A percentile compares a stretch with the other conserved stretches of the same genome.
phyloP scores from a whole-genome alignment of 2,113 vertebrate species.

The Podarcis raffonei region DNA sequence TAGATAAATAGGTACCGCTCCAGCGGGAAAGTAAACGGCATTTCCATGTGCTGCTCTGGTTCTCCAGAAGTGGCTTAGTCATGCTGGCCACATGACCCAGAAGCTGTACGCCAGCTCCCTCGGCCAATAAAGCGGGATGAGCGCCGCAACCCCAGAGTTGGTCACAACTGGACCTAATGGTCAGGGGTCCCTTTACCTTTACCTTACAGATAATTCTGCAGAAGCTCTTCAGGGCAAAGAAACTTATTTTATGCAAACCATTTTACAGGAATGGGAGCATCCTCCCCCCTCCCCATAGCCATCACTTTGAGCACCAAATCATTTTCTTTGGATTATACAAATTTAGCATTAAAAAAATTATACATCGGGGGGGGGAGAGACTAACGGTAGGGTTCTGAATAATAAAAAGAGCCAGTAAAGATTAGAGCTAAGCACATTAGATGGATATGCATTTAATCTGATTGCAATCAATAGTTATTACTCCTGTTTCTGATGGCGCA shows the following conservation, averaged over 20 bases:
- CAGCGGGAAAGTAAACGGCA: too few relatives aligned
- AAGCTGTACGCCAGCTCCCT: too few relatives aligned
- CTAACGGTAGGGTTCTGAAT: not conserved
- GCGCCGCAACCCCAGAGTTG: too few relatives aligned
- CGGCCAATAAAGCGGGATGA: too few relatives aligned
- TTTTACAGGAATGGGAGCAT: conserved; percentile 33
- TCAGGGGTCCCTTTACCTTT: too few relatives aligned
- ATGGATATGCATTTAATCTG: conserved; percentile 5
- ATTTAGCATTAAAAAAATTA: not conserved
- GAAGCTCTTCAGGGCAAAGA: conserved; percentile 26
- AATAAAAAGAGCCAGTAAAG: not conserved
- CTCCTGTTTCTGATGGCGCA: not conserved
- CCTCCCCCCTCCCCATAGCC: not conserved
- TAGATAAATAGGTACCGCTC: too few relatives aligned
- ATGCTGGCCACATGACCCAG: too few relatives aligned
- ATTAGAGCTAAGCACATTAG: not conserved
- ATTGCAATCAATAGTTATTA: conserved; percentile 4
- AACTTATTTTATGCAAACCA: conserved; percentile 35
- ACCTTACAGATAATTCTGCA: conserved; percentile 1
- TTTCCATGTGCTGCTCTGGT: too few relatives aligned
- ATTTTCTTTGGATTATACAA: not conserved
- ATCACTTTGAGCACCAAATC: not conserved
- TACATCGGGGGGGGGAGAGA: not conserved
- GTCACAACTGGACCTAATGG: too few relatives aligned
- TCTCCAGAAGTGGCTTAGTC: too few relatives aligned